Percentiles rank a stretch among this genome's conserved stretches.
Conservation (phyloP, 2,888 invertebrate genomes). For the Leucophora obtusa region DNA sequence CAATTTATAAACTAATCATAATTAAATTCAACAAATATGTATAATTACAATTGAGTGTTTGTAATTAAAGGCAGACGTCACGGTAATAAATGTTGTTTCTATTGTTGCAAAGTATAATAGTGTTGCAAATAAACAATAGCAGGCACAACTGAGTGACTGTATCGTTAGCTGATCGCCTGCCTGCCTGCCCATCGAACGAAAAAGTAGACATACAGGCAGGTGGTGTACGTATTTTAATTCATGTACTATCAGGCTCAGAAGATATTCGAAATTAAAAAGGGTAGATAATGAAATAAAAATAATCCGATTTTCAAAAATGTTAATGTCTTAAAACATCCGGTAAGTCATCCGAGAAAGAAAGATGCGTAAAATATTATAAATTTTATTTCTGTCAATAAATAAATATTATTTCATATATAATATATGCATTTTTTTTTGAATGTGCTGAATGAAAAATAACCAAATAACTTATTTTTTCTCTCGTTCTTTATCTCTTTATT, state of each 20-base stretch:
- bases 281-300: not conserved
- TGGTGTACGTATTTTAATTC: not conserved
- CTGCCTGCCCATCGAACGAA: not conserved
- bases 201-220: not conserved
- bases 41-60: constrained; percentile 47
- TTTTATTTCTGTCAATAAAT: constrained; percentile 29
- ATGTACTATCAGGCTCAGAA: not conserved
- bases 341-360: constrained; percentile 32
- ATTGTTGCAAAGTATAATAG: not conserved
- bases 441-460: constrained; percentile 1
- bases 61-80: constrained; percentile 36
- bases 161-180: not conserved
- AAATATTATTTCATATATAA: constrained; percentile 2
- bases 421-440: not conserved
- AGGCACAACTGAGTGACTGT: not conserved
- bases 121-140: constrained; percentile 3
- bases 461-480: constrained; percentile 5
- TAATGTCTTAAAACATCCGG: constrained; percentile 43
- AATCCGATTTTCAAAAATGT: not conserved
- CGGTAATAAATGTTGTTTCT: constrained; percentile 15
- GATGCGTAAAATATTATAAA: constrained; percentile 43
- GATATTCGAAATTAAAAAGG: not conserved
- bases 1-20: constrained; percentile 46
- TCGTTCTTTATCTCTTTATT: constrained; percentile 8
- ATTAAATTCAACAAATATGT: constrained; percentile 44